These are phyloP conservation scores for Enteromius unitaeniatus DNA, from an alignment of 2,797 vertebrate genomes.

Conservation along the genomic window DNA sequence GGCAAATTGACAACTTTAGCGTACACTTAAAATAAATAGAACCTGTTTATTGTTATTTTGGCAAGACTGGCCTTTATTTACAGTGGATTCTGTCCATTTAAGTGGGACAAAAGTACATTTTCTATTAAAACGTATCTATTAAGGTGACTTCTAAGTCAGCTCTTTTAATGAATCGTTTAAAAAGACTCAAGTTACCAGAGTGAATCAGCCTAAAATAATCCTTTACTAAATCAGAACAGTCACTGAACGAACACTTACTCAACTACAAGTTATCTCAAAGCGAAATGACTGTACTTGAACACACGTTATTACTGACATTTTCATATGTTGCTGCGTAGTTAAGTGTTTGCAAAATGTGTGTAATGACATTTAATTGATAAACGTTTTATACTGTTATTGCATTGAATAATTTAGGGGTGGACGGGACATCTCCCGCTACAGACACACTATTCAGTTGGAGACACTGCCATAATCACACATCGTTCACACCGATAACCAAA, in stretches of 20 bases:
- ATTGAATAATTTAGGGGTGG: neutral
- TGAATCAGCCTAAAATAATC: neutral
- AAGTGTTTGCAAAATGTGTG: neutral
- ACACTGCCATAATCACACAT: neutral
- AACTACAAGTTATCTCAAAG: neutral
- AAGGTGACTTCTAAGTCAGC: neutral
- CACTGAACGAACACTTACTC: neutral
- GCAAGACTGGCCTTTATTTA: neutral
- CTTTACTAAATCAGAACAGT: neutral
- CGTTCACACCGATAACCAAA: slow-evolving; percentile 26
- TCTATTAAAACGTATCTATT: neutral
- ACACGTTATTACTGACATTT: neutral
- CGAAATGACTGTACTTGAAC: neutral
- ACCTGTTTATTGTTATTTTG: neutral
- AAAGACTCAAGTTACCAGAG: neutral
- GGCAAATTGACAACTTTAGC: neutral
- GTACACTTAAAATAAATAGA: neutral
- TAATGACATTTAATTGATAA: neutral
- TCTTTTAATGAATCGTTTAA: neutral
- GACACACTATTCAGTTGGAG: neutral
- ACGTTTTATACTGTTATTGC: neutral
- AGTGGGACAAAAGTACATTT: neutral
- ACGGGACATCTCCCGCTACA: neutral
- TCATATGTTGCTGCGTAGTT: neutral
- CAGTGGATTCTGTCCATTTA: neutral